phyloP scores from a whole-genome alignment of 2,113 vertebrate species.

The Dicaeum eximium region DNA sequence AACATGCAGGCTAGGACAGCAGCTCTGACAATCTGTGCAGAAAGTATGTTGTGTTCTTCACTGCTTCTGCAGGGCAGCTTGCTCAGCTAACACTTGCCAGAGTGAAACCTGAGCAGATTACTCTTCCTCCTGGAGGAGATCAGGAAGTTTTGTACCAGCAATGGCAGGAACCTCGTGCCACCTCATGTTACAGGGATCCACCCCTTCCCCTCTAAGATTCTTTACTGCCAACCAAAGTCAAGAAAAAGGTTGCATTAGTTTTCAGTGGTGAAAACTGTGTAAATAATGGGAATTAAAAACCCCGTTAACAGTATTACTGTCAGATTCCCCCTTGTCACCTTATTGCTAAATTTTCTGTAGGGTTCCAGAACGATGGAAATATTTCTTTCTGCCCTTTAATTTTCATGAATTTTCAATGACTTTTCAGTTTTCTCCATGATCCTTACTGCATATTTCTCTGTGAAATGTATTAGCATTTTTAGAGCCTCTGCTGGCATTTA shows the following conservation, averaged over 20 bases:
- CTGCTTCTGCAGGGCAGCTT: neutral
- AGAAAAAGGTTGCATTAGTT: neutral
- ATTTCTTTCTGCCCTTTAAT: neutral
- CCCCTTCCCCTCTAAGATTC: neutral
- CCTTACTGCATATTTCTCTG: neutral
- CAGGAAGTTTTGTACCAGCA: neutral
- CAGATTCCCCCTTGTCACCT: neutral
- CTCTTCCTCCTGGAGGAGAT: neutral
- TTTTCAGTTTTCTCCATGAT: neutral
- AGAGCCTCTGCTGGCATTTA: neutral
- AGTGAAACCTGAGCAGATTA: neutral
- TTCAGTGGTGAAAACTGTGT: neutral
- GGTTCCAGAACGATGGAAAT: fast-evolving
- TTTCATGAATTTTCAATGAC: no score
- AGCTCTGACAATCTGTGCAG: neutral
- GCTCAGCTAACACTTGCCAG: neutral
- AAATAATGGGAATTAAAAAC: neutral
- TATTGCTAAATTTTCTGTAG: neutral
- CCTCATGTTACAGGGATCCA: fast-evolving
- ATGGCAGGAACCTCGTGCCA: neutral
- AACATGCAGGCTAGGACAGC: neutral
- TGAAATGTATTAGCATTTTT: neutral
- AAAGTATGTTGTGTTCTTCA: neutral
- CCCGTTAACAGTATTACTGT: neutral
- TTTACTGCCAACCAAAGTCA: neutral